phyloP scores from a whole-genome alignment of 2,888 invertebrate genomes.

The Liopterus haemorrhoidalis region DNA sequence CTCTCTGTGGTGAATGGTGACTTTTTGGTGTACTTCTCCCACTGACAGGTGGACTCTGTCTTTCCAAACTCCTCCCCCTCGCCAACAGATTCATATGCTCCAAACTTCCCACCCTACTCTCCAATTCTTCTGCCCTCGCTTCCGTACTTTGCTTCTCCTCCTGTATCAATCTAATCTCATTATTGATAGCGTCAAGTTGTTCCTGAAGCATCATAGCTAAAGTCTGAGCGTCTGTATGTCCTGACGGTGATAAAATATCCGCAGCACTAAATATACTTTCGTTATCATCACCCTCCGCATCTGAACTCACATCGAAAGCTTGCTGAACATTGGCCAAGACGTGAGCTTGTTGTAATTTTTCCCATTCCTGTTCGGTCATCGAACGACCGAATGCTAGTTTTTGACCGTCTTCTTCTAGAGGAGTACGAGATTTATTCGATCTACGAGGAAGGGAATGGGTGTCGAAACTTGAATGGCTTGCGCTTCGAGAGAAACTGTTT shows the following conservation, averaged over 20 bases:
- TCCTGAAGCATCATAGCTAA: constrained; percentile 98
- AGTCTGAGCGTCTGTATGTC: constrained; percentile 85
- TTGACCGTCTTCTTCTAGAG: constrained; percentile 56
- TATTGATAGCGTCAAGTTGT: constrained; percentile 98
- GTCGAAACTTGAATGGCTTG: constrained; percentile 73
- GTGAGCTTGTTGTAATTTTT: constrained; percentile 87
- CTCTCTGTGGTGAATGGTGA: constrained; percentile 72
- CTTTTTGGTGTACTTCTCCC: constrained; percentile 83
- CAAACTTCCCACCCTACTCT: constrained; percentile 91
- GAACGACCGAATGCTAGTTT: constrained; percentile 42
- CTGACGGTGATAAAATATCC: constrained; percentile 63
- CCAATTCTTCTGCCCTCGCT: constrained; percentile 93
- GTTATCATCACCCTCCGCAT: constrained; percentile 67
- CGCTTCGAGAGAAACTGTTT: constrained; percentile 61
- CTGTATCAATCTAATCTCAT: constrained; percentile 88
- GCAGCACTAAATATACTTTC: constrained; percentile 70
- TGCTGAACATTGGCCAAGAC: constrained; percentile 88
- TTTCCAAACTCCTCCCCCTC: constrained; percentile 63
- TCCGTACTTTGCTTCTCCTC: constrained; percentile 97
- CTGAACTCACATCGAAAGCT: constrained; percentile 83
- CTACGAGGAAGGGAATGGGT: constrained; percentile 64
- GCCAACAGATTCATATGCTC: constrained; percentile 86
- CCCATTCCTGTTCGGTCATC: constrained; percentile 77
- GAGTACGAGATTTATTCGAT: constrained; percentile 52
- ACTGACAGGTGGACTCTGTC: constrained; percentile 78